These are phyloP conservation scores for Trypoxylus dichotomus DNA, from an alignment of 1,140 invertebrate species.

Conservation along the genomic window DNA sequence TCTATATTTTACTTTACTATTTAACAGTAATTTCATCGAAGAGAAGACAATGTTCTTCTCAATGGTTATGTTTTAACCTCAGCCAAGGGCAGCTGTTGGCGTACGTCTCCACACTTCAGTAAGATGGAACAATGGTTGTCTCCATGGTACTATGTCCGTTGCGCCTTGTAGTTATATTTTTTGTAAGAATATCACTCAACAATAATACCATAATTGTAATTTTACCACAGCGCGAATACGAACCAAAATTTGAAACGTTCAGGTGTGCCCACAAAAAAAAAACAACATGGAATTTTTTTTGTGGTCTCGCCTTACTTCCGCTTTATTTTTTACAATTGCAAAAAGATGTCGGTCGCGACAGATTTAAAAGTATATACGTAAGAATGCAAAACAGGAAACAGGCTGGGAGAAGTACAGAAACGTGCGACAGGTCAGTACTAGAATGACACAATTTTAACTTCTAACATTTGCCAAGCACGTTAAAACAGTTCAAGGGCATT, in stretches of 20 bases:
- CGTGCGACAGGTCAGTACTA: neutral
- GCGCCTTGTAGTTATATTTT: constrained; percentile 47
- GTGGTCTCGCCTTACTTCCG: neutral
- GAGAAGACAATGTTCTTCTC: constrained; percentile 2
- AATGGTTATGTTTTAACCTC: constrained; percentile 23
- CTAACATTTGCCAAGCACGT: constrained; percentile 1
- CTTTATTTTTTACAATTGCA: neutral
- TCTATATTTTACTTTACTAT: neutral
- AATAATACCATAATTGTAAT: constrained; percentile 40
- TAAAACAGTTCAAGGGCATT: neutral
- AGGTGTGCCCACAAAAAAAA: neutral
- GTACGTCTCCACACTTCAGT: constrained; percentile 49
- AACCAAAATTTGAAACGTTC: neutral
- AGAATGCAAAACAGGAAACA: neutral
- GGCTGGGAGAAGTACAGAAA: neutral
- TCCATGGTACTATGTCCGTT: constrained; percentile 48
- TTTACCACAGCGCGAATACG: constrained; percentile 23
- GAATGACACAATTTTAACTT: constrained; percentile 11
- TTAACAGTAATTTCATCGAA: neutral
- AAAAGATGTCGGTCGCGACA: neutral
- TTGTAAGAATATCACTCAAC: constrained; percentile 44
- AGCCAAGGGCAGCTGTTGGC: constrained; percentile 45
- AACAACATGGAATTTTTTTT: neutral
- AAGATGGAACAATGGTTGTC: constrained; percentile 49
- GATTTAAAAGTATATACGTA: neutral